Conservation (phyloP, 2,113 vertebrate genomes). For the Boulengeromyrus knoepffleri region DNA sequence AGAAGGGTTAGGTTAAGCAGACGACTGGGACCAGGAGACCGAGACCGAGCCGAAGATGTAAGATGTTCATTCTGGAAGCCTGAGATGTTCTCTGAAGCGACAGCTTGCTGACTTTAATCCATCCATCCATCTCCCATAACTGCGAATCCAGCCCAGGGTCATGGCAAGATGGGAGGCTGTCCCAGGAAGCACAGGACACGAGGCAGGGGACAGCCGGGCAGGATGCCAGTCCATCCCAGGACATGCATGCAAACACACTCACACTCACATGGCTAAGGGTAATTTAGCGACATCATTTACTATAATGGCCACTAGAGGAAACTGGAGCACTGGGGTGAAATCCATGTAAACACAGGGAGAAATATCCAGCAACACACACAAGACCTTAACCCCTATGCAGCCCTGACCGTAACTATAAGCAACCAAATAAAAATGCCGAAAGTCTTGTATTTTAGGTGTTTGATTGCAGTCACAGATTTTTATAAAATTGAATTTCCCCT, state of each 20-base stretch:
- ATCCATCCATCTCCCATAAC: not conserved
- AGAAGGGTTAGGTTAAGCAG: not conserved
- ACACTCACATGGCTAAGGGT: not conserved
- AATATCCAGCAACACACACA: not conserved
- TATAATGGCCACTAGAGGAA: not conserved
- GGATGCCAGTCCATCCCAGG: not conserved
- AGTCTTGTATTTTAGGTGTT: not conserved
- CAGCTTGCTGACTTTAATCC: not conserved
- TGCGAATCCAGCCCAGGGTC: not conserved
- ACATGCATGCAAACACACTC: not conserved
- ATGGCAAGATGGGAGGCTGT: not conserved
- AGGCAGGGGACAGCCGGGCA: not conserved
- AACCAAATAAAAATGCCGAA: too few relatives aligned
- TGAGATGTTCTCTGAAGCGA: not conserved
- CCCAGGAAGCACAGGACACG: not conserved
- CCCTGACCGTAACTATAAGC: too few relatives aligned
- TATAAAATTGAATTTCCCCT: not conserved
- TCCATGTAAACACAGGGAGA: not conserved
- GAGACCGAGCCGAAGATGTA: not conserved
- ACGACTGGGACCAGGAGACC: not conserved
- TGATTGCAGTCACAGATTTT: not conserved
- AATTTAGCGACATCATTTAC: not conserved
- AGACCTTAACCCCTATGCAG: too few relatives aligned
- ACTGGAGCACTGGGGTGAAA: not conserved
- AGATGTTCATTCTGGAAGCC: not conserved